Evolutionary conservation across 2,113 vertebrate genomes (phyloP).

Genomic region (Marcusenius ussheri): DNA sequence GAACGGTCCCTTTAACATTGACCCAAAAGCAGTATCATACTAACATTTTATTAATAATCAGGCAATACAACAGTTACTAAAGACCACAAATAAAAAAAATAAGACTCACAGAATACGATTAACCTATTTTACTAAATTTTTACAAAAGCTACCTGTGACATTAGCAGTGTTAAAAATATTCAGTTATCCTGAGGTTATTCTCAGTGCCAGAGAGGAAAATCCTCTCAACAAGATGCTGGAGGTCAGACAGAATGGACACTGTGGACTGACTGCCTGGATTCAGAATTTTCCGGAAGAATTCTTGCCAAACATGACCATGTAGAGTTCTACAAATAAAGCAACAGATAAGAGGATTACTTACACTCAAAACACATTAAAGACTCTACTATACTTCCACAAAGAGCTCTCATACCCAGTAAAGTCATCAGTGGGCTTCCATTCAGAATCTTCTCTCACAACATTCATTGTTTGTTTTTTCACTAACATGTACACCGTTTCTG

Average conservation of each 20-base stretch:
- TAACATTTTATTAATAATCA: background rate
- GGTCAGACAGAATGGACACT: conserved; percentile 53
- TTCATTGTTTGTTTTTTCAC: conserved; percentile 59
- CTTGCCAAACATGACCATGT: conserved; percentile 54
- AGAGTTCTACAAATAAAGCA: background rate
- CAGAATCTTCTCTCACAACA: conserved; percentile 50
- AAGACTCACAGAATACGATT: background rate
- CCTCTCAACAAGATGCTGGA: conserved; percentile 54
- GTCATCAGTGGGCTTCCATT: conserved; percentile 51
- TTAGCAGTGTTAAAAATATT: background rate
- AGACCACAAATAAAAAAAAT: background rate
- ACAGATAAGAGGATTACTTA: background rate
- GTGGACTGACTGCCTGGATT: conserved; percentile 57
- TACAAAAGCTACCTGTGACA: background rate
- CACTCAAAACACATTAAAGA: background rate
- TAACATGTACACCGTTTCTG: conserved; percentile 65
- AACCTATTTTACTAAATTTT: background rate
- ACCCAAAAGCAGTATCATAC: background rate
- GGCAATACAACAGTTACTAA: background rate
- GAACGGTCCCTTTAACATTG: background rate
- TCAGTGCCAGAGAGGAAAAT: conserved; percentile 12
- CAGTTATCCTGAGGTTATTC: background rate
- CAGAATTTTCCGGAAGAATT: conserved; percentile 62
- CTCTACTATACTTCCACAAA: background rate
- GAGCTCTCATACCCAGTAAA: conserved; percentile 2